Conservation (phyloP, 2,888 invertebrate species). For the Leucoma salicis region DNA sequence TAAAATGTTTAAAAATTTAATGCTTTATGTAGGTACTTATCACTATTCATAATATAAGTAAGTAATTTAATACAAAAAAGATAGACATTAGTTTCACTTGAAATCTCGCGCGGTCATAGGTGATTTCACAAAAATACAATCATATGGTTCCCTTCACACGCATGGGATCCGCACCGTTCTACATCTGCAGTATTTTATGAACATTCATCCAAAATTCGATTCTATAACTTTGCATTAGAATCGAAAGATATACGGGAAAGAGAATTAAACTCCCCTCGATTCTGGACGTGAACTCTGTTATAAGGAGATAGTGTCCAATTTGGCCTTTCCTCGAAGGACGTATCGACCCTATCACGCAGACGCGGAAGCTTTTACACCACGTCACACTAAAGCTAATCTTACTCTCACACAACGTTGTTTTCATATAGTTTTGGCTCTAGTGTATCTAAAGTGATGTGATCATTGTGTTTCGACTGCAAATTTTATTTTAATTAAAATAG, state of each 20-base stretch:
- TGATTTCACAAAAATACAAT: slow-evolving; percentile 69
- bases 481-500: slow-evolving; percentile 23
- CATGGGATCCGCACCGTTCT: slow-evolving; percentile 53
- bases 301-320: slow-evolving; percentile 59
- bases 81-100: slow-evolving; percentile 37
- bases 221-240: slow-evolving; percentile 24
- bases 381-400: slow-evolving; percentile 74
- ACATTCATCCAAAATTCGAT: slow-evolving; percentile 24
- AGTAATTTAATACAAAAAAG: too few species aligned
- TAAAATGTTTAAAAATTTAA: too few species aligned
- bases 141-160: slow-evolving; percentile 61
- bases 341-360: slow-evolving; percentile 64
- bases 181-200: slow-evolving; percentile 51
- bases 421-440: slow-evolving; percentile 34
- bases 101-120: slow-evolving; percentile 54
- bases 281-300: slow-evolving; percentile 54
- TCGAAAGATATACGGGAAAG: slow-evolving; percentile 23
- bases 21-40: neutral
- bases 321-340: slow-evolving; percentile 48
- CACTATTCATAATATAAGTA: slow-evolving; percentile 13
- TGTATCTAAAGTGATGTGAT: slow-evolving; percentile 25
- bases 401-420: slow-evolving; percentile 51
- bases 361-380: slow-evolving; percentile 67
- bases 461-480: slow-evolving; percentile 13
- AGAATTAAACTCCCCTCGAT: slow-evolving; percentile 39